Evolutionary conservation across 2,888 invertebrate species (phyloP).

Genomic region (Nemotelus nigrinus): DNA sequence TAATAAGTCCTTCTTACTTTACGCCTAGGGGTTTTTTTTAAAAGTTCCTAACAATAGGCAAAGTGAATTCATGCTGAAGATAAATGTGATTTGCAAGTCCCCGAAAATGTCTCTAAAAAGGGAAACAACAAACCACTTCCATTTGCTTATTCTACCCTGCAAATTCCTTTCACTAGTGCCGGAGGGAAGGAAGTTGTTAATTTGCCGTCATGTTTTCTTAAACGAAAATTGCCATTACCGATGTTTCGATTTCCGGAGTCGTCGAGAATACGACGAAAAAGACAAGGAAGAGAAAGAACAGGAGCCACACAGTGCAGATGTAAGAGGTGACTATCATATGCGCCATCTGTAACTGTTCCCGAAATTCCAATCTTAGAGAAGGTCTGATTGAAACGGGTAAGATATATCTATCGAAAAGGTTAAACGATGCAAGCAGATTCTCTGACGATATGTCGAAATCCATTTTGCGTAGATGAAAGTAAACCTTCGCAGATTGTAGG

Average conservation of each 20-base stretch:
- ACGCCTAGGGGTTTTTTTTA: not conserved
- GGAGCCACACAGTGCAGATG: no score
- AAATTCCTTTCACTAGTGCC: not conserved
- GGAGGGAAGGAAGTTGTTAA: constrained; percentile 50
- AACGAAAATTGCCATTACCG: constrained; percentile 45
- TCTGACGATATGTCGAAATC: no score
- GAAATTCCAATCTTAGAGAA: no score
- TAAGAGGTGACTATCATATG: no score
- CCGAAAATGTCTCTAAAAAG: not conserved
- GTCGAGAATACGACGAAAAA: not conserved
- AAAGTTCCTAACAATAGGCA: not conserved
- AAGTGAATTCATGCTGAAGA: not conserved
- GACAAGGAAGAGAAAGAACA: not conserved
- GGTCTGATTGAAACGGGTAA: not conserved
- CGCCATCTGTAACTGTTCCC: no score
- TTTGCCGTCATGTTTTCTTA: constrained; percentile 49
- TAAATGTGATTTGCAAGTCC: constrained; percentile 11
- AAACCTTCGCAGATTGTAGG: not conserved
- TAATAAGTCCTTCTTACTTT: constrained; percentile 16
- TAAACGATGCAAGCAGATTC: not conserved
- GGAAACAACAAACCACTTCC: constrained; percentile 4
- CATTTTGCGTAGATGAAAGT: no score
- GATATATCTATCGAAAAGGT: not conserved
- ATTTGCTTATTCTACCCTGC: not conserved
- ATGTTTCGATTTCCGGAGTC: constrained; percentile 47